Base-by-base conservation (phyloP, 2,797 vertebrate genomes). In the Lacerta agilis region DNA sequence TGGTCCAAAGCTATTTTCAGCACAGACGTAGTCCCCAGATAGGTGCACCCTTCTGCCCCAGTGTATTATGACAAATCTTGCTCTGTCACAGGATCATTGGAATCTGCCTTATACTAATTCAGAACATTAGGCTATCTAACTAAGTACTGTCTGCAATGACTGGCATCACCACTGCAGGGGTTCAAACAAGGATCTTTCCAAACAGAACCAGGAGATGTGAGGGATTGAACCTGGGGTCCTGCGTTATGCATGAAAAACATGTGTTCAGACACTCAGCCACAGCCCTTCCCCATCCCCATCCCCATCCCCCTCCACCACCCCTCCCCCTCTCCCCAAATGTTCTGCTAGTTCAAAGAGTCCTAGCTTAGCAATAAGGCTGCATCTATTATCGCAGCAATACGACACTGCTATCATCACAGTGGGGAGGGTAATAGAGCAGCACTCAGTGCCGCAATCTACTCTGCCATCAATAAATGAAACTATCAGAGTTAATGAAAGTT, bases 351-450 rank as follows among this genome's bases (percentile, higher is more conserved):
- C 92, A 88, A 80, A 92, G 89, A 92, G 86, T 87, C 90, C 92
- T 95, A 88, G 94, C 91, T 94, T 90, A 93, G 89, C 88, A 88
- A 75, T 89, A 95, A 92, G 87, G 91, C 95, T 94, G 92, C 85
- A 94, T 93, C 93, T 94, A 92, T 95, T 95, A 95, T 96, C 86
- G 81, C 49, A 90, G 94, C 41, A 86, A 94, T 94, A 91, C 61
- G 93, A 93, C 93, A 94, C 86, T 87, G 91, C 94, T 94, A 94
- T 97, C 96, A 96, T 96, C 96, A 95, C 96, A 96, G 95, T 92
- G 82, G 96, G 95, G 93, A 94, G 89, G 91, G 94, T 94, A 94
- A 95, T 87, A 90, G 78, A 91, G 87, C 76, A 94, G 92, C 93
- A 91, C 92, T 96, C 87, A 91, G 90, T 94, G 93, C 92, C 94